Conservation (phyloP, 2,113 vertebrate species). For the Rhizomys pruinosus region DNA sequence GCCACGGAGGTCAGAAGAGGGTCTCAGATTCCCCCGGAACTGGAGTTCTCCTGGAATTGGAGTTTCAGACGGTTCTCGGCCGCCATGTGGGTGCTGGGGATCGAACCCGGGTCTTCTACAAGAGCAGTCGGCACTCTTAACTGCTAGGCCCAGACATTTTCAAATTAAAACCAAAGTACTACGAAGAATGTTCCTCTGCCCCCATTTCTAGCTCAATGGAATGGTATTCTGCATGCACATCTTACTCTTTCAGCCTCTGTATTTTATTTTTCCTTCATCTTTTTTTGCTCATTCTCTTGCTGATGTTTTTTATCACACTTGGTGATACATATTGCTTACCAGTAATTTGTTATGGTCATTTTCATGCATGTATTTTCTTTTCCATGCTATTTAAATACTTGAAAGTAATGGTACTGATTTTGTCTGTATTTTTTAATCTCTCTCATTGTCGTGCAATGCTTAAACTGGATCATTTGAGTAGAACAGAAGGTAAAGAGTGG, state of each 20-base stretch:
- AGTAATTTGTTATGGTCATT: neutral
- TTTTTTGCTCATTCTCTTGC: neutral
- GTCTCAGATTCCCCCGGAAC: no score
- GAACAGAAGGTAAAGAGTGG: neutral
- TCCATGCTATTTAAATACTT: neutral
- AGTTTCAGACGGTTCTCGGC: no score
- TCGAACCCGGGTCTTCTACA: no score
- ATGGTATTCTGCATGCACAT: neutral
- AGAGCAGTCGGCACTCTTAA: no score
- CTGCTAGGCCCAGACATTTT: neutral
- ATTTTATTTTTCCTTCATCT: neutral
- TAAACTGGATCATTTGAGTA: neutral
- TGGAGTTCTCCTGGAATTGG: no score
- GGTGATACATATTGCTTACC: neutral
- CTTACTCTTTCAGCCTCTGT: neutral
- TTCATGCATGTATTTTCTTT: no score
- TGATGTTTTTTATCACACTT: neutral
- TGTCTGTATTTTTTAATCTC: neutral
- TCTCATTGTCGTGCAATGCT: neutral
- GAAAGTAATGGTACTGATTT: neutral
- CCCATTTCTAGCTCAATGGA: neutral
- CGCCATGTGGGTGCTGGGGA: no score
- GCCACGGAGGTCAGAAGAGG: no score
- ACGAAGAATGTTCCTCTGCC: neutral
- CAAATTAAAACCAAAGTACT: neutral